A percentile compares a stretch with the other conserved stretches of the same genome.
Evolutionary conservation across 2,797 vertebrate genomes (phyloP).

Genomic region (Notoglanidium macrostoma): DNA sequence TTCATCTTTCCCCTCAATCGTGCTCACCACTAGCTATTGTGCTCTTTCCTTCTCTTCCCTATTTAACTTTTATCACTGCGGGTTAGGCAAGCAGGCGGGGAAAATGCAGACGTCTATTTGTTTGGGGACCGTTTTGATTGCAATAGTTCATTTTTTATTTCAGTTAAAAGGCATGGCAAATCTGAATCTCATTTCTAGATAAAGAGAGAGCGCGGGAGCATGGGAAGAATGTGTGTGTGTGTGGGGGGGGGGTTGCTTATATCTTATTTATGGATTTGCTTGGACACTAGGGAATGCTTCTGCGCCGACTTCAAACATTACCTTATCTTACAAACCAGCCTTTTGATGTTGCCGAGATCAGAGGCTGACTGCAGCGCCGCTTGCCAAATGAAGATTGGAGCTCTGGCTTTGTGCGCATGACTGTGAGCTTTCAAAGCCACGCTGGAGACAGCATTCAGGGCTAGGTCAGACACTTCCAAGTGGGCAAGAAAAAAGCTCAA

Average conservation of each 20-base stretch:
- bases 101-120: conserved; percentile 55
- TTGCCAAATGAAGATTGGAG: conserved; percentile 88
- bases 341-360: conserved; percentile 93
- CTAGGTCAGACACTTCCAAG: conserved; percentile 81
- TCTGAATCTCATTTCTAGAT: conserved; percentile 75
- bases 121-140: conserved; percentile 68
- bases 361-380: conserved; percentile 84
- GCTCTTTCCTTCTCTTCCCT: conserved; percentile 12
- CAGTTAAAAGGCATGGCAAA: conserved; percentile 75
- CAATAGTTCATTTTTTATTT: conserved; percentile 67
- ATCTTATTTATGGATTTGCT: conserved; percentile 95
- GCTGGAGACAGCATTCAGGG: conserved; percentile 81
- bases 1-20: conserved; percentile 2
- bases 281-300: conserved; percentile 89
- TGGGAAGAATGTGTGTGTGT: conserved; percentile 48
- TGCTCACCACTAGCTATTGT: conserved; percentile 9
- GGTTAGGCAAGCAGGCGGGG: conserved; percentile 9
- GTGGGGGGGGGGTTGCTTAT: conserved; percentile 75
- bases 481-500: conserved; percentile 75
- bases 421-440: conserved; percentile 87
- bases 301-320: conserved; percentile 94
- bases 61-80: conserved; percentile 30
- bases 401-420: conserved; percentile 74
- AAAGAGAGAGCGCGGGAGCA: conserved; percentile 66
- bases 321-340: conserved; percentile 97